Evolutionary conservation across 2,113 vertebrate genomes (phyloP).

Genomic region (Dolichallabes microphthalmus): DNA sequence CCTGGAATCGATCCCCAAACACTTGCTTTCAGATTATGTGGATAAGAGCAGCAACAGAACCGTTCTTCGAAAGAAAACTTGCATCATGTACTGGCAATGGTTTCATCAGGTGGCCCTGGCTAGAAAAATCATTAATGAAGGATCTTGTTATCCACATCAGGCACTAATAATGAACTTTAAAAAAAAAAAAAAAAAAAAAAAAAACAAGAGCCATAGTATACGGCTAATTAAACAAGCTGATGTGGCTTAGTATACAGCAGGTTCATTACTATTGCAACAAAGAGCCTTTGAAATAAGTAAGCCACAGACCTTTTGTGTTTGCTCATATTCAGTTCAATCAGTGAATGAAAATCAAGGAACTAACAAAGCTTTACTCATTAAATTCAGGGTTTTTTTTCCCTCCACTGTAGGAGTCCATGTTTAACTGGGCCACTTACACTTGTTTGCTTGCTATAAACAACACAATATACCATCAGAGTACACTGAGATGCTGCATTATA

Average conservation of each 20-base stretch:
- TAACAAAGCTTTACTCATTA: constrained; percentile 32
- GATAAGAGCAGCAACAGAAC: constrained; percentile 3
- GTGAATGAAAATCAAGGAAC: constrained; percentile 44
- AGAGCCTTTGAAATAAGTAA: constrained; percentile 33
- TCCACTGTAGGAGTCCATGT: constrained; percentile 17
- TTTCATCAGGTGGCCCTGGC: constrained; percentile 34
- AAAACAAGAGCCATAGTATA: constrained; percentile 10
- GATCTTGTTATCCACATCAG: constrained; percentile 29
- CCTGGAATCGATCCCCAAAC: constrained; percentile 57
- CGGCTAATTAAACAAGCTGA: constrained; percentile 43
- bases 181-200: no score
- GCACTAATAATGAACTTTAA: constrained; percentile 43
- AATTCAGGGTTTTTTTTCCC: constrained; percentile 14
- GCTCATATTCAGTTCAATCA: constrained; percentile 51
- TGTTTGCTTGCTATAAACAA: constrained; percentile 66
- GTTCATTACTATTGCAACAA: constrained; percentile 48
- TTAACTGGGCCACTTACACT: constrained; percentile 59
- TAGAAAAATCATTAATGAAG: constrained; percentile 38
- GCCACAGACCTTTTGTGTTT: constrained; percentile 44
- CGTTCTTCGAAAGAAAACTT: neutral
- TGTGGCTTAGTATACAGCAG: constrained; percentile 10
- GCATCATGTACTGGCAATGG: constrained; percentile 25
- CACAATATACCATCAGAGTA: constrained; percentile 48
- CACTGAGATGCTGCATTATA: constrained; percentile 52
- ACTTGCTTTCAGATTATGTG: constrained; percentile 13